A percentile compares a stretch with the other conserved stretches of the same genome.
Conservation (phyloP, 2,113 vertebrate species). For the Microcebus griseorufus region DNA sequence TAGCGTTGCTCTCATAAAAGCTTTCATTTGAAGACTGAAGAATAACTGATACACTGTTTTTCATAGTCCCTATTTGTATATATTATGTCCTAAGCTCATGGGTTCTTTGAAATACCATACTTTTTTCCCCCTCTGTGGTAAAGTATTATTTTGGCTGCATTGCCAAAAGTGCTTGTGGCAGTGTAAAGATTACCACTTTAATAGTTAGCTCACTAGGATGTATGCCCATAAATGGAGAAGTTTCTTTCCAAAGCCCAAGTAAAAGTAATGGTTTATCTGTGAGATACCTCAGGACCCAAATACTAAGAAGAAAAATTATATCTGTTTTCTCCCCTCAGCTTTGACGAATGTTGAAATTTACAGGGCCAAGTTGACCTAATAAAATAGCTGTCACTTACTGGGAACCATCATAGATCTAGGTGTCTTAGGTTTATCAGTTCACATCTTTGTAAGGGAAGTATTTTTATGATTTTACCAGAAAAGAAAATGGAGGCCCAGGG, state of each 20-base stretch:
- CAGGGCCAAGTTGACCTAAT: background rate
- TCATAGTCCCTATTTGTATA: background rate
- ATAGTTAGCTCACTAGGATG: background rate
- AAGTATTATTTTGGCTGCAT: background rate
- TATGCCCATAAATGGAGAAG: background rate
- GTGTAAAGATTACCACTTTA: slow-evolving; percentile 25
- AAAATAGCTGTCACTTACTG: background rate
- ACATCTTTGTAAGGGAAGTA: background rate
- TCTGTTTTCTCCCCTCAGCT: background rate
- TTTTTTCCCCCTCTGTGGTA: background rate
- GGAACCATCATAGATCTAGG: background rate
- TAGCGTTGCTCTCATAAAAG: slow-evolving; percentile 27
- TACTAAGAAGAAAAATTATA: background rate
- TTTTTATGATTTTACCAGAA: slow-evolving; percentile 17
- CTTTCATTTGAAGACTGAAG: background rate
- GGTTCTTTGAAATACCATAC: slow-evolving; percentile 45
- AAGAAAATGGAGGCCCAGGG: background rate
- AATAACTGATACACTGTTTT: slow-evolving; percentile 10
- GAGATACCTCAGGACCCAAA: background rate
- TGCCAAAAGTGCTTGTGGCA: slow-evolving; percentile 37
- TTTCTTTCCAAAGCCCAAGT: background rate
- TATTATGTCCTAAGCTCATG: background rate
- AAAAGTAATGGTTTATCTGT: background rate
- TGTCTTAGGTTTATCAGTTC: background rate
- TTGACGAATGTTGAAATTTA: background rate